Evolutionary conservation across 2,888 invertebrate genomes (phyloP).

Genomic region (Agrochola litura): DNA sequence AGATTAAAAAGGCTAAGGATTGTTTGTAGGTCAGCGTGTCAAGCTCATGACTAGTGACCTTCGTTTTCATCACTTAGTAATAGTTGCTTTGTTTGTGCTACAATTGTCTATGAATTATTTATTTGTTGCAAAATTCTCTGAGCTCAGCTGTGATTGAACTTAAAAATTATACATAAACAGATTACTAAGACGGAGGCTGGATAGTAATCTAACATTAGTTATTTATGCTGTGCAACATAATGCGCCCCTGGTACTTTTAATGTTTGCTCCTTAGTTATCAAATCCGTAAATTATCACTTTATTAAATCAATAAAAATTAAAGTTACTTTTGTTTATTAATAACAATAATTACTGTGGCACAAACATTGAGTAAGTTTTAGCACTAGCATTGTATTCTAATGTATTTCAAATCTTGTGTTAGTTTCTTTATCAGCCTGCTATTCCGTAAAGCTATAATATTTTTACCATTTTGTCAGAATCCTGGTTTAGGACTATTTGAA

Average conservation of each 20-base stretch:
- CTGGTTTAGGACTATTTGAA: background rate
- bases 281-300: background rate
- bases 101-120: constrained; percentile 29
- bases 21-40: constrained; percentile 53
- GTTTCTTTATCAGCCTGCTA: background rate
- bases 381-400: background rate
- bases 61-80: constrained; percentile 36
- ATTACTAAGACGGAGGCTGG: background rate
- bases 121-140: background rate
- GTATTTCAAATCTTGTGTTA: background rate
- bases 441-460: background rate
- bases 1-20: constrained; percentile 44
- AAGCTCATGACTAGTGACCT: constrained; percentile 43
- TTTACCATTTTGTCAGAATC: background rate
- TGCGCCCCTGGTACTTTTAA: background rate
- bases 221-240: background rate
- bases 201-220: background rate
- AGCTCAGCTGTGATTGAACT: background rate
- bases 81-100: constrained; percentile 13
- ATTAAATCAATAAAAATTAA: background rate
- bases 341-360: constrained; percentile 1
- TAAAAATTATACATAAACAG: background rate
- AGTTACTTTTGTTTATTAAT: constrained; percentile 10
- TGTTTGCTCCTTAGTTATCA: background rate
- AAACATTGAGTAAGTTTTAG: background rate